A percentile compares a stretch with the other conserved stretches of the same genome.
Conservation (phyloP, 2,113 vertebrate genomes). For the Pteropus alecto region DNA sequence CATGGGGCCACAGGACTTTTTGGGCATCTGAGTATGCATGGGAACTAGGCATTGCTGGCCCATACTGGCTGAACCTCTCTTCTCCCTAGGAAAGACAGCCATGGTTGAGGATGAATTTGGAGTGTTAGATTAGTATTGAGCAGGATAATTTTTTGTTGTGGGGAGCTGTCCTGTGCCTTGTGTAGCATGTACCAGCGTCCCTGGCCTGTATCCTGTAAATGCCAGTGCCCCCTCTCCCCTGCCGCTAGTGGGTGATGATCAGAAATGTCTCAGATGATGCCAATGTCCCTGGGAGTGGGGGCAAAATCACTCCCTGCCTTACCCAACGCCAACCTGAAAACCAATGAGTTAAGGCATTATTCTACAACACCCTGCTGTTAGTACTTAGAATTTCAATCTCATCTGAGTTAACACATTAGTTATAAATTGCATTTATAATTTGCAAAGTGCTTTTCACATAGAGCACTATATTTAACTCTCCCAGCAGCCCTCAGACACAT, state of each 20-base stretch:
- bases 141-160: not conserved
- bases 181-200: not conserved
- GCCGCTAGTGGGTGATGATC: not conserved
- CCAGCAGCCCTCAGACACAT: not conserved
- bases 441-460: constrained; percentile 42
- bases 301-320: not conserved
- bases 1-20: not conserved
- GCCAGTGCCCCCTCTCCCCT: not conserved
- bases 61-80: not conserved
- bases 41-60: not conserved
- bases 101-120: not conserved
- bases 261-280: not conserved
- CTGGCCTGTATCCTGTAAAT: not conserved
- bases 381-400: constrained; percentile 23
- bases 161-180: not conserved
- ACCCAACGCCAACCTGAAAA: not conserved
- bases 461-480: constrained; percentile 40
- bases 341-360: not conserved
- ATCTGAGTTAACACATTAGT: constrained; percentile 54
- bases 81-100: not conserved
- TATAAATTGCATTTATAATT: constrained; percentile 55
- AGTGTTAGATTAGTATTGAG: not conserved
- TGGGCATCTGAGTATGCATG: not conserved
- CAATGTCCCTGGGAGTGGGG: not conserved
- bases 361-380: not conserved